Conservation (phyloP, 2,797 vertebrate species). For the Synaphobranchus kaupii region DNA sequence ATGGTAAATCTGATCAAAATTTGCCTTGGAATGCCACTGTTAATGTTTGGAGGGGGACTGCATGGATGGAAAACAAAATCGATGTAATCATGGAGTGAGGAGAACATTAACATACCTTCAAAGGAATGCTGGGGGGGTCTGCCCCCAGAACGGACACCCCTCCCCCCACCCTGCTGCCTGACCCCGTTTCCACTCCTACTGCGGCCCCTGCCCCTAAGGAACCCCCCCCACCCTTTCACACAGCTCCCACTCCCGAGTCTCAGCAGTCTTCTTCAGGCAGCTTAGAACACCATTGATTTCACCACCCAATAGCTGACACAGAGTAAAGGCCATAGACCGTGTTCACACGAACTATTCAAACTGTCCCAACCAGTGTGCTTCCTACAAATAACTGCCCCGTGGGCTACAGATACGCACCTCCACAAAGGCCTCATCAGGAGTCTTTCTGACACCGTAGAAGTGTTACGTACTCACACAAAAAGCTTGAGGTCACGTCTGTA, state of each 20-base stretch:
- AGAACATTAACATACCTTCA: constrained; percentile 14
- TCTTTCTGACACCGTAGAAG: background rate
- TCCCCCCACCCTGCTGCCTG: background rate
- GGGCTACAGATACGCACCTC: background rate
- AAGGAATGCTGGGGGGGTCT: background rate
- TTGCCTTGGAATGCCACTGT: background rate
- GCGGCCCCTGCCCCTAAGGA: background rate
- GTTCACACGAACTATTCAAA: background rate
- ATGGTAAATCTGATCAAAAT: background rate
- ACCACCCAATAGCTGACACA: background rate
- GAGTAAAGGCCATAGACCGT: background rate
- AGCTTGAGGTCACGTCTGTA: background rate
- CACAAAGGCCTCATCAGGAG: background rate
- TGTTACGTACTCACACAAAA: background rate
- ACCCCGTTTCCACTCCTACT: background rate
- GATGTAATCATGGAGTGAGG: constrained; percentile 1
- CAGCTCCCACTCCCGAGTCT: background rate
- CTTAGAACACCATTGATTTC: background rate
- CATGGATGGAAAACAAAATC: constrained; percentile 7
- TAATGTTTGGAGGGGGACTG: background rate
- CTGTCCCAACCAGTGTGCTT: background rate
- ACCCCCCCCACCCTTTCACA: background rate
- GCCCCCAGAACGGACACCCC: background rate
- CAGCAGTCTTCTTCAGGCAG: background rate
- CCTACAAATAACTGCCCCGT: background rate